phyloP scores from a whole-genome alignment of 2,797 vertebrate genomes.

The Pseudochromis fuscus region DNA sequence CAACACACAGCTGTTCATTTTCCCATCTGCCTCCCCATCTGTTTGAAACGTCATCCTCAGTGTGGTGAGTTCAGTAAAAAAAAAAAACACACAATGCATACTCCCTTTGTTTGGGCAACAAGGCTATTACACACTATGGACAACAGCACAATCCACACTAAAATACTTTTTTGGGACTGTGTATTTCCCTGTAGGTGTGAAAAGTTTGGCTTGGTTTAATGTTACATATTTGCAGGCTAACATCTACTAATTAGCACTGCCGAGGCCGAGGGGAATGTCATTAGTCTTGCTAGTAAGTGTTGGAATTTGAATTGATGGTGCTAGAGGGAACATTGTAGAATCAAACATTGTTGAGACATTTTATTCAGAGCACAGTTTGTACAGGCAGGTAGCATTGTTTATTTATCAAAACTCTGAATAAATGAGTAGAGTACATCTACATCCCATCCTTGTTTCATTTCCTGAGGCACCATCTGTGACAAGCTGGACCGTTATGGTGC shows the following conservation, averaged over 20 bases:
- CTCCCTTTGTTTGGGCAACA: background rate
- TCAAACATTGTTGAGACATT: background rate
- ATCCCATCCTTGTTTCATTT: too few relatives aligned
- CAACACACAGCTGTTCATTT: slow-evolving; percentile 26
- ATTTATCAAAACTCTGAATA: too few relatives aligned
- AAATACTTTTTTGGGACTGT: background rate
- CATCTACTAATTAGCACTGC: background rate
- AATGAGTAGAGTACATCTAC: too few relatives aligned
- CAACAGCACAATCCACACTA: background rate
- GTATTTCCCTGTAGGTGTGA: background rate
- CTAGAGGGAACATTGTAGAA: background rate
- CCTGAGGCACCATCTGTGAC: too few relatives aligned
- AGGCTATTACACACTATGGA: background rate
- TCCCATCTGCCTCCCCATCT: slow-evolving; percentile 34
- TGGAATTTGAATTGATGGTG: background rate
- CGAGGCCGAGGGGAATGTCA: background rate
- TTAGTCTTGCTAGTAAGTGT: background rate
- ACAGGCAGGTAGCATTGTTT: too few relatives aligned
- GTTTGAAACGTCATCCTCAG: slow-evolving; percentile 1
- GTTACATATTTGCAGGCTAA: background rate
- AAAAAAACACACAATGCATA: slow-evolving; percentile 17
- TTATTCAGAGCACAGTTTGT: too few relatives aligned
- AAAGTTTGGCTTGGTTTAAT: background rate
- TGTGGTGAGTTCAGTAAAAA: background rate
- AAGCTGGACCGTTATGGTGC: too few relatives aligned